A percentile compares a stretch with the other conserved stretches of the same genome.
Evolutionary conservation across 2,797 vertebrate species (phyloP).

Genomic region (Muscicapa striata): DNA sequence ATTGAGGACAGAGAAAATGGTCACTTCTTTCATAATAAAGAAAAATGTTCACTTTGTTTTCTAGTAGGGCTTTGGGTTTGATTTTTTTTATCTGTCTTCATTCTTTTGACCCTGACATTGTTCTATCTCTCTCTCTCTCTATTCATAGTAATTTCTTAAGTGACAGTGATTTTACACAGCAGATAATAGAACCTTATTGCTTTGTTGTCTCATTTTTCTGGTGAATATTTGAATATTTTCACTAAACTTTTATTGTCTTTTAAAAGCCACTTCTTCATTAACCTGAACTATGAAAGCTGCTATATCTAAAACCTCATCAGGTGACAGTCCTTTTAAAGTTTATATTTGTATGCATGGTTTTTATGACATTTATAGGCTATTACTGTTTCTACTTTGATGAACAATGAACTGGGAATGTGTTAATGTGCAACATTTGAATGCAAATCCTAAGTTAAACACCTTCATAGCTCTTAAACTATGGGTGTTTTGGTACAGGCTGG

Average conservation of each 20-base stretch:
- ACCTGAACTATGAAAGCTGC: background rate
- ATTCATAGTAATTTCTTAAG: background rate
- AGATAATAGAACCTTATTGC: background rate
- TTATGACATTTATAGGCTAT: background rate
- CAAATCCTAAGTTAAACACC: background rate
- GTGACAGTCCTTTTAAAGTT: background rate
- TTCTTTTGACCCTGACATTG: background rate
- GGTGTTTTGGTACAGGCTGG: background rate
- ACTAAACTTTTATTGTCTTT: background rate
- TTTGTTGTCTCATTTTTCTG: background rate
- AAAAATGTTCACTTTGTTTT: background rate
- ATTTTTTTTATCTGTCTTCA: background rate
- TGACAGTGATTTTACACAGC: background rate
- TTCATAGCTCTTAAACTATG: background rate
- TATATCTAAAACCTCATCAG: background rate
- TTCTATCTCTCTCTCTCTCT: background rate
- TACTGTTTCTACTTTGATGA: background rate
- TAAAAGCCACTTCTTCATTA: background rate
- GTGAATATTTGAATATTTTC: background rate
- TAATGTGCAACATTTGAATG: background rate
- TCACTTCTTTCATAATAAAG: background rate
- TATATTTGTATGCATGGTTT: background rate
- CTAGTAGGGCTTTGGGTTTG: background rate
- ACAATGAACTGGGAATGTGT: background rate
- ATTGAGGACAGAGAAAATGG: background rate